Base-by-base conservation (phyloP, 2,113 vertebrate genomes). In the Calyptommatus sinebrachiatus region DNA sequence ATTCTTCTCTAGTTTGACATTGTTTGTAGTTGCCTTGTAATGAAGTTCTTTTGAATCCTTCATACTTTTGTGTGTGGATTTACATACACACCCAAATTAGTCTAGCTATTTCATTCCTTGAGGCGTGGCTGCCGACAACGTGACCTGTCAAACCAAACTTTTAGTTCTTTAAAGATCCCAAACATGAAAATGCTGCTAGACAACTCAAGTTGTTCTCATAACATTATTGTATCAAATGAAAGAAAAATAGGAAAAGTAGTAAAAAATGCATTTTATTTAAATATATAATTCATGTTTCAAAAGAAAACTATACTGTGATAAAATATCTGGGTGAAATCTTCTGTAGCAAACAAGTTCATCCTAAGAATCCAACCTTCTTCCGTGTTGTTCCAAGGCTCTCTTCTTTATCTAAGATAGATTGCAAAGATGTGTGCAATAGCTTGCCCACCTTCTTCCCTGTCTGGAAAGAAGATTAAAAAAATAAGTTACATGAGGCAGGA, bases 341-440 rank as follows among this genome's bases (percentile, higher is more conserved):
- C 85, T 69, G 62, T 53, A 21, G 63, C 46, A 86, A 63, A 5
- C 29, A 4, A 1, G 1, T 1, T 96, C 92, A 99, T 79, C 96
- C 96, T 24, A 99, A 92, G 92, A 99, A 99, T 72, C 98, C 98
- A 26, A 99, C 96, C 91, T 97, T 99, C 85, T 94, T 94, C 74
- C 95, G 93, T 60, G 94, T 94, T 48, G 93, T 94, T 28, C 98
- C 97, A 82, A 98, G 87, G 87, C 87, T 93, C 86, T 99, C 97
- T 83, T 99, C 97, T 91, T 97, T 94, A 78, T 96, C 93, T 80
- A 98, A 92, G 60, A 96, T 74, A 78, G 92, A 94, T 91, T 97
- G 96, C 78, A 99, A 92, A 3, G 97, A 95, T 75, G 81, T 0
- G 11, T 98, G 98, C 77, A 98, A 93, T 5, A 91, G 88, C 84